Evolutionary conservation across 2,113 vertebrate species (phyloP).

Genomic region (Hucho hucho): DNA sequence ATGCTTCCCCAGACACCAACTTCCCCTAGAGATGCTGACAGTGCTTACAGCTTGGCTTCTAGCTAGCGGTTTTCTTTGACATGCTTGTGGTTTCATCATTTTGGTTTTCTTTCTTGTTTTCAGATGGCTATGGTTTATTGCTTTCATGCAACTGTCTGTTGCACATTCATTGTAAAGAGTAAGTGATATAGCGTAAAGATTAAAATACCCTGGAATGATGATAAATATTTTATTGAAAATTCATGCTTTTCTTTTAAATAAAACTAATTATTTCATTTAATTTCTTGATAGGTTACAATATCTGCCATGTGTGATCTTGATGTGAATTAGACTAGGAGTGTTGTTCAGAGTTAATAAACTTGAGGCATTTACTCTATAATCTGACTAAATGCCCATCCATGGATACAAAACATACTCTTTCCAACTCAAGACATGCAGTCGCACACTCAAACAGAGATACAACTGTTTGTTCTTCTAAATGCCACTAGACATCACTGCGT

Average conservation of each 20-base stretch:
- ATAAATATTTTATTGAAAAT: not conserved
- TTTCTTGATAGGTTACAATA: not conserved
- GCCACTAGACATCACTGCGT: not conserved
- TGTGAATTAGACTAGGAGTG: too few relatives aligned
- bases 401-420: too few relatives aligned
- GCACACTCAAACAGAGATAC: too few relatives aligned
- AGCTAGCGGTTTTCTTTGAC: not conserved
- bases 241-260: too few relatives aligned
- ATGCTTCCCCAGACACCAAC: not conserved
- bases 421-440: too few relatives aligned
- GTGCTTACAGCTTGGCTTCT: not conserved
- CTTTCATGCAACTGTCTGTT: not conserved
- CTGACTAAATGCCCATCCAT: not conserved
- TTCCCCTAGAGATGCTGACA: constrained; percentile 21
- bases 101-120: not conserved
- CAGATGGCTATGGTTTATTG: not conserved
- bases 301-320: not conserved
- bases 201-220: not conserved
- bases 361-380: too few relatives aligned
- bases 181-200: not conserved
- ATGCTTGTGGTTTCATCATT: constrained; percentile 6
- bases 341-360: too few relatives aligned
- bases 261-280: not conserved
- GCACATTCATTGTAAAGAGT: not conserved
- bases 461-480: not conserved